Conservation (phyloP, 2,888 invertebrate genomes). For the Lasioglossum malachurum region DNA sequence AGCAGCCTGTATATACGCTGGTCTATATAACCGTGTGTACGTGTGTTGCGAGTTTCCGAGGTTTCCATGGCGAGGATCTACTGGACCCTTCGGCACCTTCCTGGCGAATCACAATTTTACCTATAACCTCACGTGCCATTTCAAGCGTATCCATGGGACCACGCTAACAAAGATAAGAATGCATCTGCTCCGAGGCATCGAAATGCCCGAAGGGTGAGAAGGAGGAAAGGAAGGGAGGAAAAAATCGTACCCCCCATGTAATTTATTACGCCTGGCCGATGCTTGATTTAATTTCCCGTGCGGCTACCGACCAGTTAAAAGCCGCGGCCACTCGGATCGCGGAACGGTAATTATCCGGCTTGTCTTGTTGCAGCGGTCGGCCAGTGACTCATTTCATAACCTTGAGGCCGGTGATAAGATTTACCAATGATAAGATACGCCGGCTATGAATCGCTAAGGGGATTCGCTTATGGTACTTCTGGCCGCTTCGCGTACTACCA, state of each 20-base stretch:
- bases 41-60: constrained; percentile 19
- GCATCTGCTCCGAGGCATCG: constrained; percentile 10
- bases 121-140: constrained; percentile 42
- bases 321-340: not conserved
- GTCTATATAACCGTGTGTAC: not conserved
- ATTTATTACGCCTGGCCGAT: constrained; percentile 32
- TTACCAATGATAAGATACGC: constrained; percentile 3
- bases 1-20: not conserved
- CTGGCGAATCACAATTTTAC: constrained; percentile 43
- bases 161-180: constrained; percentile 38
- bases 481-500: not conserved
- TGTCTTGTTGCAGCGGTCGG: not conserved
- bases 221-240: not conserved
- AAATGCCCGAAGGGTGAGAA: not conserved
- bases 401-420: not conserved
- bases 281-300: constrained; percentile 38
- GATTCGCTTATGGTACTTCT: not conserved
- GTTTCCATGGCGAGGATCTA: constrained; percentile 36
- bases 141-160: constrained; percentile 41
- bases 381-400: constrained; percentile 1
- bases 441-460: not conserved
- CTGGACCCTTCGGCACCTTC: constrained; percentile 35
- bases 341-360: not conserved
- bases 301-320: constrained; percentile 2
- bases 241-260: constrained; percentile 13